Conservation (phyloP, 92 coral and sea anemone genomes). For the Scolanthus callimorphus region DNA sequence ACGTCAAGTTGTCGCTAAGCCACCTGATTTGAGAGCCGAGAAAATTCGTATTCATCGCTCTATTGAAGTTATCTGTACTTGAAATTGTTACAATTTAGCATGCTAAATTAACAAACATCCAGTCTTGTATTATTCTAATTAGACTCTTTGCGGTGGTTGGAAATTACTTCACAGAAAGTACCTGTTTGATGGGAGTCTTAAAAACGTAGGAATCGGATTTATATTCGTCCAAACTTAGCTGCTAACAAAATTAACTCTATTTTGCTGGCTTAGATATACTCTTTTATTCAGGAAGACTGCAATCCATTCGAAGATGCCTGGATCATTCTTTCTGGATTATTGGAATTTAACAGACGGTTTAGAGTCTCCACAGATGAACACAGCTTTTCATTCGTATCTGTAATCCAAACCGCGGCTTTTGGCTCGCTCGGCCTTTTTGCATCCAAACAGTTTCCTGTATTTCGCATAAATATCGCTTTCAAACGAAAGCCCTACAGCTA, state of each 20-base stretch:
- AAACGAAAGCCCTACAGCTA: not conserved
- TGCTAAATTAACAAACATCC: not conserved
- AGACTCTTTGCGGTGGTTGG: not conserved
- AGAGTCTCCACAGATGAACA: not conserved
- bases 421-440: not conserved
- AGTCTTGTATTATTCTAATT: not conserved
- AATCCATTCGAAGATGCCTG: too few relatives aligned
- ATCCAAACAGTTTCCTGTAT: not conserved
- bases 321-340: not conserved
- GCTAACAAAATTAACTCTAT: not conserved
- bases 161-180: conserved; percentile 1
- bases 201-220: not conserved
- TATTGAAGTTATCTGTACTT: not conserved
- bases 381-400: not conserved
- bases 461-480: not conserved
- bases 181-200: not conserved
- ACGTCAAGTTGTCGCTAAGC: conserved; percentile 25
- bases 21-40: conserved; percentile 7
- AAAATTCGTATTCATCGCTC: not conserved
- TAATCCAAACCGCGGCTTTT: not conserved
- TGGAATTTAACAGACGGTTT: not conserved
- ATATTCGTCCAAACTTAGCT: not conserved
- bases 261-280: too few relatives aligned
- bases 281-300: too few relatives aligned
- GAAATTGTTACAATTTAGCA: not conserved